Percentiles rank a stretch among this genome's conserved stretches.
Evolutionary conservation across 2,797 vertebrate genomes (phyloP).

Genomic region (Sardinella longiceps): DNA sequence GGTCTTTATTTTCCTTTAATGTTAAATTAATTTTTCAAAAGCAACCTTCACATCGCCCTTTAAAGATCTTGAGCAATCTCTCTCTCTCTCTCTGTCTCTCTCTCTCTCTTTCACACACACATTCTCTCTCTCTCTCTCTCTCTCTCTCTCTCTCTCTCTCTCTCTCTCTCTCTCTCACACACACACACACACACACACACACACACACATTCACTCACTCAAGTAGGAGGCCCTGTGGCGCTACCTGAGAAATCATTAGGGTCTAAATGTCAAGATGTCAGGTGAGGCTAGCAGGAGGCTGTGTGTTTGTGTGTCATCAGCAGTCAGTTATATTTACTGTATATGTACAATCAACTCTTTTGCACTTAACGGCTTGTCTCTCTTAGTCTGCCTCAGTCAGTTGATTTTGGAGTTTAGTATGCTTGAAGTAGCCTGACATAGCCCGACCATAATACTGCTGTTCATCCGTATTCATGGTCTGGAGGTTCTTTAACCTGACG

Average conservation of each 20-base stretch:
- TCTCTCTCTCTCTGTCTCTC: no score
- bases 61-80: not conserved
- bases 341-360: not conserved
- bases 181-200: no score
- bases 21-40: not conserved
- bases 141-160: no score
- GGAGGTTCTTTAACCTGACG: no score
- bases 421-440: no score
- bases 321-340: not conserved
- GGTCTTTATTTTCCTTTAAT: not conserved
- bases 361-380: not conserved
- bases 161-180: no score
- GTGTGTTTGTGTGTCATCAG: not conserved
- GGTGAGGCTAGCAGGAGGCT: not conserved
- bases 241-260: not conserved
- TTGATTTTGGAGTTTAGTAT: no score
- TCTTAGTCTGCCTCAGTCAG: not conserved
- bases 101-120: no score
- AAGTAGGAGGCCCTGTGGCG: not conserved
- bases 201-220: no score
- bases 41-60: not conserved
- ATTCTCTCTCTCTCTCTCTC: no score
- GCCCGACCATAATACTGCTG: not conserved
- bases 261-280: conserved; percentile 21
- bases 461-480: no score